phyloP scores from a whole-genome alignment of 2,113 vertebrate species.

The Crotalus horridus region DNA sequence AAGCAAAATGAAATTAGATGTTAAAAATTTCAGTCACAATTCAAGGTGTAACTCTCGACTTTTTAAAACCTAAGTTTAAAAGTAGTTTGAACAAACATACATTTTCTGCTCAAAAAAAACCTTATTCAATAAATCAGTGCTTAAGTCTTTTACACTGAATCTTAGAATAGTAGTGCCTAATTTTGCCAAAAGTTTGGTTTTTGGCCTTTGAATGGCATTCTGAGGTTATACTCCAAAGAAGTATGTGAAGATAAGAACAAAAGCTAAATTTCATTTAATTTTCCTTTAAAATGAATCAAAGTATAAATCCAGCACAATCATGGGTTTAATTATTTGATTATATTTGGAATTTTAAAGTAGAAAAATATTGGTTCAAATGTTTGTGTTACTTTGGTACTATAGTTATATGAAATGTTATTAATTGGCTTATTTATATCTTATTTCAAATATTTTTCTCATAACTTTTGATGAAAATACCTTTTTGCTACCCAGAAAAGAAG shows the following conservation, averaged over 20 bases:
- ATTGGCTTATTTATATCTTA: not conserved
- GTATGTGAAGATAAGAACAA: not conserved
- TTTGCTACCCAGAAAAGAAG: not conserved
- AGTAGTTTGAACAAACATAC: not conserved
- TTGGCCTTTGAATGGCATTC: not conserved
- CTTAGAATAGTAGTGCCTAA: not conserved
- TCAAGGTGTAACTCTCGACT: not conserved
- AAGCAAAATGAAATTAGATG: conserved; percentile 6
- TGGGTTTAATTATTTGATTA: not conserved
- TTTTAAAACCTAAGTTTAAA: not conserved
- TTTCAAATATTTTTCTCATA: not conserved
- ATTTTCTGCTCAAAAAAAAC: not conserved
- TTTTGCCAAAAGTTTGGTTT: not conserved
- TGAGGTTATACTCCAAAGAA: not conserved
- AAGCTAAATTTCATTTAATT: not conserved
- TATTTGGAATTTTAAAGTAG: not conserved
- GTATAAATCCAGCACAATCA: not conserved
- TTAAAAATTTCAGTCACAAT: not conserved
- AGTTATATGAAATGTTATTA: not conserved
- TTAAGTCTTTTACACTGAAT: not conserved
- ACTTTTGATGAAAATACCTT: not conserved
- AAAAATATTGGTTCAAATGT: not conserved
- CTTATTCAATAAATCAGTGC: not conserved
- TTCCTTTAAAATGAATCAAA: not conserved
- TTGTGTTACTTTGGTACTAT: not conserved